A percentile compares a stretch with the other conserved stretches of the same genome.
phyloP scores from a whole-genome alignment of 1,140 invertebrate species.

The Drosophila pseudoananassae region DNA sequence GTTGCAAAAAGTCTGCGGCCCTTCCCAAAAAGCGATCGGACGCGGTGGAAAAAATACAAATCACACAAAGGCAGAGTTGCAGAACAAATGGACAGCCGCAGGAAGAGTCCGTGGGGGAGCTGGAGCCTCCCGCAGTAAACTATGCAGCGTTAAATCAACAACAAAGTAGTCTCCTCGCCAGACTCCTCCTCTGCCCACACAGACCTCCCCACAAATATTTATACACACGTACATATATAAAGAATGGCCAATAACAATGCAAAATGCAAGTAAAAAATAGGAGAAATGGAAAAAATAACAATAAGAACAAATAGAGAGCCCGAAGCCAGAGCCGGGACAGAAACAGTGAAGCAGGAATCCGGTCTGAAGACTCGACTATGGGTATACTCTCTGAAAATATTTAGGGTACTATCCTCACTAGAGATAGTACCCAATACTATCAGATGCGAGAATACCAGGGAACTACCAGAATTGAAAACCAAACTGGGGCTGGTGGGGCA shows the following conservation, averaged over 20 bases:
- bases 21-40: background rate
- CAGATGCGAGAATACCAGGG: too few relatives aligned
- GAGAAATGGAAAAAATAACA: conserved; percentile 56
- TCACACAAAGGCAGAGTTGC: conserved; percentile 47
- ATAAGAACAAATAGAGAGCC: background rate
- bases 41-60: conserved; percentile 23
- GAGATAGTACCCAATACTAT: too few relatives aligned
- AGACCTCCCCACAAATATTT: background rate
- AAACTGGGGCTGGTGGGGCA: too few relatives aligned
- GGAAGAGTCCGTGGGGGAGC: background rate
- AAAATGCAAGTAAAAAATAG: conserved; percentile 77
- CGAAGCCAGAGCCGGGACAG: conserved; percentile 4
- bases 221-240: background rate
- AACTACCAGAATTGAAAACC: too few relatives aligned
- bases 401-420: too few relatives aligned
- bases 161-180: conserved; percentile 51
- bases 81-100: conserved; percentile 42
- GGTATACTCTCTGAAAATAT: background rate
- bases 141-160: conserved; percentile 60
- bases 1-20: conserved; percentile 16
- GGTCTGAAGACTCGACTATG: background rate
- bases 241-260: conserved; percentile 74
- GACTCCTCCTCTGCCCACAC: background rate
- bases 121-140: conserved; percentile 26
- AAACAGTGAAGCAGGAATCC: conserved; percentile 7